A percentile compares a stretch with the other conserved stretches of the same genome.
phyloP scores from a whole-genome alignment of 1,140 invertebrate species.

The Pseudobourletiella spinata region DNA sequence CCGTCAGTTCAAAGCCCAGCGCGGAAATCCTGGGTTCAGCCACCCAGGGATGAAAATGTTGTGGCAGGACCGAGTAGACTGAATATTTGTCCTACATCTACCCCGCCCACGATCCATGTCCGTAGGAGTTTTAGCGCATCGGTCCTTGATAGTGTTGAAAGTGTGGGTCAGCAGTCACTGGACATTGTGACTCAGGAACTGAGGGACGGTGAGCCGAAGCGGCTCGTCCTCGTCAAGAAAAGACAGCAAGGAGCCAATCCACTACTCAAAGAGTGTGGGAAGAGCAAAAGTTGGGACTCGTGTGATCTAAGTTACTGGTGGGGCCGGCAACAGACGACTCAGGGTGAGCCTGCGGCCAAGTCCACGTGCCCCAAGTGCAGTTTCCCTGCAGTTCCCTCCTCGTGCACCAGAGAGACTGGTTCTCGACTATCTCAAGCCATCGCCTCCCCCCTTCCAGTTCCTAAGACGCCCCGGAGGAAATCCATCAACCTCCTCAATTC shows the following conservation, averaged over 20 bases:
- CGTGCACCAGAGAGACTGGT: neutral
- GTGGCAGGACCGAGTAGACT: neutral
- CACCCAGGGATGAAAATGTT: neutral
- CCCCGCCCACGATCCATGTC: constrained; percentile 26
- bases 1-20: neutral
- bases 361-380: constrained; percentile 33
- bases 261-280: constrained; percentile 61
- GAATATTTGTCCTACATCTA: constrained; percentile 7
- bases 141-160: constrained; percentile 29
- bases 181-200: constrained; percentile 22
- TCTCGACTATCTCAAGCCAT: too few relatives aligned
- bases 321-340: constrained; percentile 1
- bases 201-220: constrained; percentile 49
- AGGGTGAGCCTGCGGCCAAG: constrained; percentile 25
- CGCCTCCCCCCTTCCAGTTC: too few relatives aligned
- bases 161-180: constrained; percentile 3
- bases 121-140: constrained; percentile 34
- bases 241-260: constrained; percentile 43
- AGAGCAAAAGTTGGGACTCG: constrained; percentile 72
- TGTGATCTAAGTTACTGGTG: constrained; percentile 47
- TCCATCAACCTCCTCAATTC: neutral
- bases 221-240: constrained; percentile 58
- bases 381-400: constrained; percentile 24
- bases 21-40: neutral
- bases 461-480: too few relatives aligned